These are phyloP conservation scores for Leptodactylus fallax DNA, from an alignment of 2,797 vertebrate species.

Conservation along the genomic window DNA sequence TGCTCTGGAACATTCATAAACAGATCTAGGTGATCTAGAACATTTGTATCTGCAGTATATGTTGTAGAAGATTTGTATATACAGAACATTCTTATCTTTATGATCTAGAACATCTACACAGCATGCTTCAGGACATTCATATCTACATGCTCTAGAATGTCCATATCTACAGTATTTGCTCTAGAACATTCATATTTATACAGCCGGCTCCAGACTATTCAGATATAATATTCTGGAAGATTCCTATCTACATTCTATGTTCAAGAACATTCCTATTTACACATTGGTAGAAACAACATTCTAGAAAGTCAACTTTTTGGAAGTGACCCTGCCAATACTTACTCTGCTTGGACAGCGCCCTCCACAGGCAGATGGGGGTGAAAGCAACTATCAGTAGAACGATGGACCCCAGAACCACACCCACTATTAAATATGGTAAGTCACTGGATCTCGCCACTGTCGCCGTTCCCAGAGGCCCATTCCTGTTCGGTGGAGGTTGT, in stretches of 20 bases:
- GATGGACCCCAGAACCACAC: slow-evolving; percentile 88
- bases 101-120: not conserved
- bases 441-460: slow-evolving; percentile 88
- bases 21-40: not conserved
- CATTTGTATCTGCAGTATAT: not conserved
- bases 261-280: not conserved
- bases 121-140: too few relatives aligned
- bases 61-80: not conserved
- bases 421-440: slow-evolving; percentile 93
- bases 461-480: slow-evolving; percentile 74
- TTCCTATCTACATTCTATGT: not conserved
- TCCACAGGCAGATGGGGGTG: slow-evolving; percentile 97
- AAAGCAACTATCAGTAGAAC: slow-evolving; percentile 95
- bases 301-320: not conserved
- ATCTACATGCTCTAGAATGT: not conserved
- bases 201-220: too few relatives aligned
- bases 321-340: slow-evolving; percentile 68
- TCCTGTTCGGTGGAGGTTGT: slow-evolving; percentile 71
- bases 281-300: not conserved
- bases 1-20: not conserved
- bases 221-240: too few relatives aligned
- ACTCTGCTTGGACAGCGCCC: slow-evolving; percentile 98
- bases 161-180: not conserved
- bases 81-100: not conserved
- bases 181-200: not conserved